These are phyloP conservation scores for Leptatherina wallacei DNA, from an alignment of 2,797 vertebrate genomes.

Conservation along the genomic window DNA sequence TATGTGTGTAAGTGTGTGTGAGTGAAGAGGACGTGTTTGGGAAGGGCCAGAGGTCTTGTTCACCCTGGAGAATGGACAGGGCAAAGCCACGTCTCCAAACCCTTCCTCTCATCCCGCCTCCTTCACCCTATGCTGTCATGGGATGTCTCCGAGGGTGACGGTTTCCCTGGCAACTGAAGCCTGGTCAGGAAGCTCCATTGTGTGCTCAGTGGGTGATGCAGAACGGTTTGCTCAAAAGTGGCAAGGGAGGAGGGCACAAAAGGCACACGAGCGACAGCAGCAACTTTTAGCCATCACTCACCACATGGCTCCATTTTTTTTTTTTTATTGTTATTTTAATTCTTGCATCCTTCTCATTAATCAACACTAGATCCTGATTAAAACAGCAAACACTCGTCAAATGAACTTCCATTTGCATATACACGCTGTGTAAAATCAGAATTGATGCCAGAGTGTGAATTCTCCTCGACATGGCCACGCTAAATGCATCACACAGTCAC, in stretches of 20 bases:
- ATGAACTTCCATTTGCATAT: conserved; percentile 79
- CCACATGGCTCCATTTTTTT: conserved; percentile 45
- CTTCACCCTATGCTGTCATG: conserved; percentile 70
- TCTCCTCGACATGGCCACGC: conserved; percentile 70
- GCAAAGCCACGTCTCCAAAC: conserved; percentile 47
- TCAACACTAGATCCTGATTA: conserved; percentile 78
- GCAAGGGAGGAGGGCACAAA: conserved; percentile 41
- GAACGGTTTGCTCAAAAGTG: conserved; percentile 58
- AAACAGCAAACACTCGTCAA: conserved; percentile 72
- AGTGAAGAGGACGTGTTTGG: conserved; percentile 32
- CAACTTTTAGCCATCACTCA: conserved; percentile 70
- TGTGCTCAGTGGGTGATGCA: conserved; percentile 62
- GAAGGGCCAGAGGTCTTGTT: conserved; percentile 64
- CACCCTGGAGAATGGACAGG: conserved; percentile 60
- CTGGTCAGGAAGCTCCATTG: conserved; percentile 68
- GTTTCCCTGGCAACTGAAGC: conserved; percentile 81
- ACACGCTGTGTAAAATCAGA: conserved; percentile 80
- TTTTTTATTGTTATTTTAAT: conserved; percentile 24
- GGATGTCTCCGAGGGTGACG: conserved; percentile 79
- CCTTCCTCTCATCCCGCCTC: conserved; percentile 51
- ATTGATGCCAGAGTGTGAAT: conserved; percentile 73
- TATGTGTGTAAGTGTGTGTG: conserved; percentile 39
- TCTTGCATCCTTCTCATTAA: conserved; percentile 60
- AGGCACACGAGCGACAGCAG: conserved; percentile 41
- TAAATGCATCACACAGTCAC: conserved; percentile 76